Evolutionary conservation across 2,888 invertebrate species (phyloP).

Genomic region (Zygothrica quintamaculata): DNA sequence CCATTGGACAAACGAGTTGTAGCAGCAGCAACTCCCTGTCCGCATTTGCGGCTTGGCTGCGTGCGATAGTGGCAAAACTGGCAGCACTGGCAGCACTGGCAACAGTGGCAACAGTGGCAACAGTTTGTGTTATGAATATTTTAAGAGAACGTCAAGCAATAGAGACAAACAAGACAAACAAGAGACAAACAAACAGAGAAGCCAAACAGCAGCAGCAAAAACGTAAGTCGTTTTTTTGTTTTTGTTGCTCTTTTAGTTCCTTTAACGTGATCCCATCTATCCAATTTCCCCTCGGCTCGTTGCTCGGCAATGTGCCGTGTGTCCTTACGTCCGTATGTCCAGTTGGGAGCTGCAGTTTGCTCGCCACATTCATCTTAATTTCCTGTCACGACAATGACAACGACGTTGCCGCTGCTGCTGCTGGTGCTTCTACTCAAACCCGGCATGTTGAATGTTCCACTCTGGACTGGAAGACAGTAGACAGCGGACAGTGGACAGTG

Average conservation of each 20-base stretch:
- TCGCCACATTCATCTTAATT: constrained; percentile 80
- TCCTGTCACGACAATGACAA: constrained; percentile 80
- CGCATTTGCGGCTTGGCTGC: constrained; percentile 54
- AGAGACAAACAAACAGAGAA: constrained; percentile 29
- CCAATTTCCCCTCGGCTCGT: constrained; percentile 6
- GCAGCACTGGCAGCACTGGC: constrained; percentile 50
- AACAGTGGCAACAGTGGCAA: constrained; percentile 67
- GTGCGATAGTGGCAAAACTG: constrained; percentile 63
- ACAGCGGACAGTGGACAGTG: constrained; percentile 7
- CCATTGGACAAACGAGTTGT: background rate
- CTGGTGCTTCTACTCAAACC: no score
- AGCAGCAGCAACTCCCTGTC: constrained; percentile 18
- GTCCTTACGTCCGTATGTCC: constrained; percentile 31
- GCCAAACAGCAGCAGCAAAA: constrained; percentile 23
- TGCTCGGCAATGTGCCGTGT: constrained; percentile 19
- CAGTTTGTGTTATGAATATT: constrained; percentile 78
- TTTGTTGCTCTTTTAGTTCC: background rate
- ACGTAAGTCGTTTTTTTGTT: constrained; percentile 35
- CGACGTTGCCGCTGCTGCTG: constrained; percentile 57
- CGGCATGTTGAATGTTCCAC: constrained; percentile 25
- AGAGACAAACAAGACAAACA: constrained; percentile 43
- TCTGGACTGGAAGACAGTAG: constrained; percentile 33
- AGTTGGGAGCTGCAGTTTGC: constrained; percentile 71
- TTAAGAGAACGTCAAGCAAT: constrained; percentile 61
- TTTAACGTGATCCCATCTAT: background rate